Evolutionary conservation across 2,797 vertebrate genomes (phyloP).

Genomic region (Anolis apletophallus): DNA sequence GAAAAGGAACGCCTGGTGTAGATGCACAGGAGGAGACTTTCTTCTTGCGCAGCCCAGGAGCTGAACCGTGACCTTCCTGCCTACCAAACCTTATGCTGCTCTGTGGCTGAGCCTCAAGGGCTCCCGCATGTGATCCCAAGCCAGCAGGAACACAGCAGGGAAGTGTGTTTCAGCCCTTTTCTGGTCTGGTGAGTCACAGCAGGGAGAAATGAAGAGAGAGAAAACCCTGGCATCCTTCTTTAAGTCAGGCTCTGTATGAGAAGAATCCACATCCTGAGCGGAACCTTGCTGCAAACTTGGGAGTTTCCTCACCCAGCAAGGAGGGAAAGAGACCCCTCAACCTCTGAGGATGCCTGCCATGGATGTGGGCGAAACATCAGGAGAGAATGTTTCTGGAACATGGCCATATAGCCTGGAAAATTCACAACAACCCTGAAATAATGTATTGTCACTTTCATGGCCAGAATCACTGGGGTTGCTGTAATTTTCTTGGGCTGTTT

Average conservation of each 20-base stretch:
- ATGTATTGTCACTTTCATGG: too few relatives aligned
- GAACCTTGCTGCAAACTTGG: neutral
- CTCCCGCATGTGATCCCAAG: neutral
- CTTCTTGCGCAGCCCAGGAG: neutral
- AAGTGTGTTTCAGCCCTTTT: neutral
- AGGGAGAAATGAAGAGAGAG: neutral
- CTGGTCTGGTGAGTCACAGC: neutral
- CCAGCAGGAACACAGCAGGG: neutral
- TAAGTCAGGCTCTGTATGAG: neutral
- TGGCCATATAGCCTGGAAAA: too few relatives aligned
- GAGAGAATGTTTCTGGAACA: too few relatives aligned
- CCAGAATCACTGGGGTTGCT: too few relatives aligned
- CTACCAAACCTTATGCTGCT: neutral
- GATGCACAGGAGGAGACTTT: neutral
- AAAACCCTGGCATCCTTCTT: neutral
- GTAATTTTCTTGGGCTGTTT: too few relatives aligned
- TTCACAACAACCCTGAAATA: too few relatives aligned
- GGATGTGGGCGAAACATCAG: too few relatives aligned
- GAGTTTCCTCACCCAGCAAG: neutral
- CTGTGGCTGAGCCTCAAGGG: neutral
- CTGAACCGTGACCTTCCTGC: neutral
- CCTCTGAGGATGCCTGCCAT: too few relatives aligned
- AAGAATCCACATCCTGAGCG: slow-evolving; percentile 4
- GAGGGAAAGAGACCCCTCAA: neutral
- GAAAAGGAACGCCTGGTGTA: too few relatives aligned